A percentile compares a stretch with the other conserved stretches of the same genome.
These are phyloP conservation scores for Mamestra brassicae DNA, from an alignment of 2,888 invertebrate genomes.

Conservation along the genomic window DNA sequence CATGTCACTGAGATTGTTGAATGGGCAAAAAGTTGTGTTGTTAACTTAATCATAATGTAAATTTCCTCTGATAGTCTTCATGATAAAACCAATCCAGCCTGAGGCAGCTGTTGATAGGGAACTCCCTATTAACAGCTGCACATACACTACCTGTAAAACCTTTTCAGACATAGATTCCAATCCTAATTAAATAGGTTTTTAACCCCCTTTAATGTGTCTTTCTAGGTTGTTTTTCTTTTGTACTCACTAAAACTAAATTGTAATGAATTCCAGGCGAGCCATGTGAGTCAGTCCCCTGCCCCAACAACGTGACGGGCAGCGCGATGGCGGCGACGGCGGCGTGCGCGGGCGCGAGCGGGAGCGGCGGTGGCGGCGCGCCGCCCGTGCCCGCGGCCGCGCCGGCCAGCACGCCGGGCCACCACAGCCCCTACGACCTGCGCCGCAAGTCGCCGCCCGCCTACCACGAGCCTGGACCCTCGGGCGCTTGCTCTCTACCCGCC, in stretches of 20 bases:
- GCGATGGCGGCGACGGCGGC: slow-evolving; percentile 88
- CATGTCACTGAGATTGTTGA: slow-evolving; percentile 5
- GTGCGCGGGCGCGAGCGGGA: slow-evolving; percentile 89
- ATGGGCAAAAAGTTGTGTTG: background rate
- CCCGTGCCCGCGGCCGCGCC: slow-evolving; percentile 89
- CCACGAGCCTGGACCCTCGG: slow-evolving; percentile 93
- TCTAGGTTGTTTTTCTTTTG: background rate
- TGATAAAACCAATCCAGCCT: background rate
- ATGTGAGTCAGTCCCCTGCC: slow-evolving; percentile 95
- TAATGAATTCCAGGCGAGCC: slow-evolving; percentile 92
- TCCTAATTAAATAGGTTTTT: background rate
- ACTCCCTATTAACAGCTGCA: background rate
- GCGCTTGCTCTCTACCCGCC: slow-evolving; percentile 94
- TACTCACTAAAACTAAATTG: slow-evolving; percentile 6
- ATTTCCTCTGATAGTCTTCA: background rate
- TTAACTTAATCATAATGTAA: background rate
- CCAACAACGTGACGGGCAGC: slow-evolving; percentile 92
- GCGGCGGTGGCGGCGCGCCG: slow-evolving; percentile 89
- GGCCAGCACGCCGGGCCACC: slow-evolving; percentile 95
- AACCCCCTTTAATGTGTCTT: no score
- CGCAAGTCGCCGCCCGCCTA: slow-evolving; percentile 95
- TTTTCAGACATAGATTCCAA: background rate
- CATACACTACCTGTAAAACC: background rate
- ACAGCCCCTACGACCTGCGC: slow-evolving; percentile 97
- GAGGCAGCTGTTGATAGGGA: no score